These are phyloP conservation scores for Colistium nudipinnis DNA, from an alignment of 2,113 vertebrate genomes.

Conservation along the genomic window DNA sequence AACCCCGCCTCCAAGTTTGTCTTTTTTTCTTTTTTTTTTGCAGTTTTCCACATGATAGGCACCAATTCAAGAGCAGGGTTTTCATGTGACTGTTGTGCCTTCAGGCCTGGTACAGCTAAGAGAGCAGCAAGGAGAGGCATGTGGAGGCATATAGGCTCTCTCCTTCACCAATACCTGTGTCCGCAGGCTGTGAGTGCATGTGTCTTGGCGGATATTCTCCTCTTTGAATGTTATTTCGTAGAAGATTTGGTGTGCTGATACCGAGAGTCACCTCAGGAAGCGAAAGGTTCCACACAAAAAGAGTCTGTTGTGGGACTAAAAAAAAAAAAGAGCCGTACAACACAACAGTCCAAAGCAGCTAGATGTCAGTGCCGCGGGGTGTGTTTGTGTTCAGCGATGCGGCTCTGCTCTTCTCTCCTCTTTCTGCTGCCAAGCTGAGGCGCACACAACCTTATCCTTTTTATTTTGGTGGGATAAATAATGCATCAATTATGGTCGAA, in stretches of 20 bases:
- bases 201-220: too few species aligned
- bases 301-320: conserved; percentile 49
- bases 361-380: conserved; percentile 38
- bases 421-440: conserved; percentile 4
- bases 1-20: not conserved
- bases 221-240: too few species aligned
- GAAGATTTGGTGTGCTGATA: not conserved
- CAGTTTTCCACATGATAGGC: conserved; percentile 56
- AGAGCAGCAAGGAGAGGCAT: conserved; percentile 7
- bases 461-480: conserved; percentile 53
- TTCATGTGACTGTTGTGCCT: conserved; percentile 76
- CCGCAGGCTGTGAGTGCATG: conserved; percentile 1
- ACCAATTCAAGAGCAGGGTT: conserved; percentile 43
- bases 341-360: conserved; percentile 11
- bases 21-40: not conserved
- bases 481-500: conserved; percentile 31
- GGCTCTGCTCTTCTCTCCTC: conserved; percentile 7
- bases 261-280: not conserved
- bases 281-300: conserved; percentile 12
- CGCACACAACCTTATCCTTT: conserved; percentile 37
- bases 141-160: conserved; percentile 12
- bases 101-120: conserved; percentile 24
- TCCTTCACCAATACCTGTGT: conserved; percentile 23
- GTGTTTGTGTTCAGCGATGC: conserved; percentile 25
- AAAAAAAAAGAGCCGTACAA: conserved; percentile 18